Evolutionary conservation across 2,113 vertebrate species (phyloP).

Genomic region (Miniopterus natalensis): DNA sequence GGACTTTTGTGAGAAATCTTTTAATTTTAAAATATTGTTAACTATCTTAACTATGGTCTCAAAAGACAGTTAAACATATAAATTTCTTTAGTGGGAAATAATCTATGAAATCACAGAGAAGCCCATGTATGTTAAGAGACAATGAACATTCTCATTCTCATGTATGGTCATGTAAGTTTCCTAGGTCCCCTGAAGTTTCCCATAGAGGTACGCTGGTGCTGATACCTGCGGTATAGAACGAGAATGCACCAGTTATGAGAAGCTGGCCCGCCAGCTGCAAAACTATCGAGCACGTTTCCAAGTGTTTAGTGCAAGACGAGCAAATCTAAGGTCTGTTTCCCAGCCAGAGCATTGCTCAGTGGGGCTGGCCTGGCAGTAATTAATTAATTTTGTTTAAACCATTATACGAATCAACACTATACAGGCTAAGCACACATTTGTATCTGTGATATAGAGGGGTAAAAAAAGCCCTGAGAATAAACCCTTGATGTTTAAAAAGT

Average conservation of each 20-base stretch:
- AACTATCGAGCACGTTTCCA: not conserved
- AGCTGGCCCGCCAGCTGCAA: not conserved
- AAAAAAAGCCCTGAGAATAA: not conserved
- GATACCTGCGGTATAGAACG: not conserved
- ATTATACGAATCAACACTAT: not conserved
- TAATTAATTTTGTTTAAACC: slow-evolving; percentile 21
- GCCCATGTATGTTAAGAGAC: not conserved
- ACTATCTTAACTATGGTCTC: not conserved
- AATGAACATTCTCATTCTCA: not conserved
- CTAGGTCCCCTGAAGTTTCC: not conserved
- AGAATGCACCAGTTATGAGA: not conserved
- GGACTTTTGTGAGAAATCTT: not conserved
- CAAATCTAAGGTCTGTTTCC: not conserved
- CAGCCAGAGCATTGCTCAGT: not conserved
- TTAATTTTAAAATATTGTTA: not conserved
- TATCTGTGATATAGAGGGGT: not conserved
- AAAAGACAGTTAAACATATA: not conserved
- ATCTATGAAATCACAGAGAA: not conserved
- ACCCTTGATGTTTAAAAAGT: not conserved
- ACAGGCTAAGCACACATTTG: not conserved
- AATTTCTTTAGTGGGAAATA: not conserved
- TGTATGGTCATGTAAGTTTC: not conserved
- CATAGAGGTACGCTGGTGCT: not conserved
- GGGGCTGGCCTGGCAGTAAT: not conserved
- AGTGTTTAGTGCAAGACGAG: not conserved